These are phyloP conservation scores for Cuniculus paca DNA, from an alignment of 2,797 vertebrate species.

Conservation along the genomic window DNA sequence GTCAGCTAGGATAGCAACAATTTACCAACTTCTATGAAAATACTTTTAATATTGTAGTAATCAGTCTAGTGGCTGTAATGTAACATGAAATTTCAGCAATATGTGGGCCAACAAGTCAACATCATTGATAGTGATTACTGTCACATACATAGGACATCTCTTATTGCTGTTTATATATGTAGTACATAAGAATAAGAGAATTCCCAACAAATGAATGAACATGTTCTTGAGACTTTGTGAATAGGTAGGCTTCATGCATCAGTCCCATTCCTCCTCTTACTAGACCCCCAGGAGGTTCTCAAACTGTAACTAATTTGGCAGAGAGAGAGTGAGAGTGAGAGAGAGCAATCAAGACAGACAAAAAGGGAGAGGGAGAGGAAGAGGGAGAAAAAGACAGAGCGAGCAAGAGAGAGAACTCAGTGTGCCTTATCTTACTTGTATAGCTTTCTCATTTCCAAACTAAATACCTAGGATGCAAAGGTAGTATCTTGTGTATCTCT, in stretches of 20 bases:
- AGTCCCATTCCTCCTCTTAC: not conserved
- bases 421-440: not conserved
- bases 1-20: not conserved
- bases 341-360: not conserved
- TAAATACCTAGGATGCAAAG: not conserved
- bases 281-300: not conserved
- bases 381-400: not conserved
- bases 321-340: not conserved
- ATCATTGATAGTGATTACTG: not conserved
- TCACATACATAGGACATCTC: constrained; percentile 17
- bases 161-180: not conserved
- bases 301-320: constrained; percentile 15
- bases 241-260: not conserved
- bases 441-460: not conserved
- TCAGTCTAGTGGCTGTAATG: not conserved
- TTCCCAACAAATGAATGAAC: not conserved
- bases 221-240: not conserved
- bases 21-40: not conserved
- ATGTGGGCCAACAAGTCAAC: not conserved
- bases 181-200: not conserved
- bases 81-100: not conserved
- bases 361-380: not conserved
- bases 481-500: not conserved
- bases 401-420: not conserved
- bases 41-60: constrained; percentile 55